phyloP scores from a whole-genome alignment of 1,140 invertebrate genomes.

The Charaxes varanes region DNA sequence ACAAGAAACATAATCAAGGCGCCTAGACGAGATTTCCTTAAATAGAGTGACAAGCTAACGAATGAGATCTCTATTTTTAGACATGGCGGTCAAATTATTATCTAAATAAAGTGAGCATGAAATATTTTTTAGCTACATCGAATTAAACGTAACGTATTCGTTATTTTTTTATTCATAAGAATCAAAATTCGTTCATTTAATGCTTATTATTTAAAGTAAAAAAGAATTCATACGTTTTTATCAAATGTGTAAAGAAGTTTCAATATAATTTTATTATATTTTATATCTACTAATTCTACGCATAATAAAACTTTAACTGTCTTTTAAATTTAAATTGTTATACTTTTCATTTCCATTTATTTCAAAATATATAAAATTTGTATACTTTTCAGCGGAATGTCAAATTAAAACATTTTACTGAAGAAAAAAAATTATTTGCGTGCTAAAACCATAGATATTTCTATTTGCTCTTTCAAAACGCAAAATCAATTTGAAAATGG shows the following conservation, averaged over 20 bases:
- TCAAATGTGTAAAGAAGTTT: no score
- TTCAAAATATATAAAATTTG: no score
- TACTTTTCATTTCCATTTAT: no score
- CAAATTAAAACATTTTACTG: not conserved
- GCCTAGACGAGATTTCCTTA: constrained; percentile 21
- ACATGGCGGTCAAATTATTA: constrained; percentile 4
- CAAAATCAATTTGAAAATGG: constrained; percentile 24
- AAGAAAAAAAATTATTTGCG: not conserved
- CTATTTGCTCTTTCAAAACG: constrained; percentile 1
- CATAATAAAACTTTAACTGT: no score
- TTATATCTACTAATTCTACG: no score
- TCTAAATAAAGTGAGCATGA: constrained; percentile 3
- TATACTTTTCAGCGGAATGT: no score
- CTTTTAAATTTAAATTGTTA: no score
- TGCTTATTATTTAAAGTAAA: no score
- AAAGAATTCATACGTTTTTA: no score
- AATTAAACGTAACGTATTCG: not conserved
- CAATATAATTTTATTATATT: no score
- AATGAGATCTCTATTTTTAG: constrained; percentile 13
- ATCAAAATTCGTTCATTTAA: no score
- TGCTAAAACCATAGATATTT: not conserved
- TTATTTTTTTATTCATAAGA: constrained; percentile 1
- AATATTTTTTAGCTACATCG: not conserved
- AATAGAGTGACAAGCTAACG: constrained; percentile 27
- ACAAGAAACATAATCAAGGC: constrained; percentile 8